Conservation (phyloP, 35 echinoderm and acorn worm species). For the Diadema setosum region DNA sequence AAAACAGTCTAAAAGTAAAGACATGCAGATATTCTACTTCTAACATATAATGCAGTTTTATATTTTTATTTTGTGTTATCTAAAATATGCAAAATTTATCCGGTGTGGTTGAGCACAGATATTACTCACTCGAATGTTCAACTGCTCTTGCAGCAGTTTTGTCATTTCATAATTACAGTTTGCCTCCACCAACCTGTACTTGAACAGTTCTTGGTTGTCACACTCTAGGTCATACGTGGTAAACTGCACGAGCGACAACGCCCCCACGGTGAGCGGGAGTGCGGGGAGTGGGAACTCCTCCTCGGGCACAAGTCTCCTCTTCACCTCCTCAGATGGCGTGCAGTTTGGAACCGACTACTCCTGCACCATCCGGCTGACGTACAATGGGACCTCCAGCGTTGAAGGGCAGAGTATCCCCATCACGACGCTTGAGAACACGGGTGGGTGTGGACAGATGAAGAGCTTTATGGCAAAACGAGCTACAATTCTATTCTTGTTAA, state of each 20-base stretch:
- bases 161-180: no score
- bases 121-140: no score
- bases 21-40: no score
- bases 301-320: neutral
- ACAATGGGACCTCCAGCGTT: neutral
- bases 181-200: no score
- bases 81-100: no score
- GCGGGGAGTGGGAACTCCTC: neutral
- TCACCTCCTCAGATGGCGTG: neutral
- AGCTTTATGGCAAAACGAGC: neutral
- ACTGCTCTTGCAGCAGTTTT: no score
- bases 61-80: no score
- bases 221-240: neutral
- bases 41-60: no score
- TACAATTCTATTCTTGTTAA: neutral
- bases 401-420: neutral
- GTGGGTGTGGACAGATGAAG: neutral
- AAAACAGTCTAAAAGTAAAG: no score
- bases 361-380: neutral
- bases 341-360: neutral
- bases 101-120: no score
- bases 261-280: neutral
- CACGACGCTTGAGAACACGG: neutral
- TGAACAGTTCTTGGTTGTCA: no score
- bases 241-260: neutral